A percentile compares a stretch with the other conserved stretches of the same genome.
Evolutionary conservation across 2,113 vertebrate species (phyloP).

Genomic region (Osmerus eperlanus): DNA sequence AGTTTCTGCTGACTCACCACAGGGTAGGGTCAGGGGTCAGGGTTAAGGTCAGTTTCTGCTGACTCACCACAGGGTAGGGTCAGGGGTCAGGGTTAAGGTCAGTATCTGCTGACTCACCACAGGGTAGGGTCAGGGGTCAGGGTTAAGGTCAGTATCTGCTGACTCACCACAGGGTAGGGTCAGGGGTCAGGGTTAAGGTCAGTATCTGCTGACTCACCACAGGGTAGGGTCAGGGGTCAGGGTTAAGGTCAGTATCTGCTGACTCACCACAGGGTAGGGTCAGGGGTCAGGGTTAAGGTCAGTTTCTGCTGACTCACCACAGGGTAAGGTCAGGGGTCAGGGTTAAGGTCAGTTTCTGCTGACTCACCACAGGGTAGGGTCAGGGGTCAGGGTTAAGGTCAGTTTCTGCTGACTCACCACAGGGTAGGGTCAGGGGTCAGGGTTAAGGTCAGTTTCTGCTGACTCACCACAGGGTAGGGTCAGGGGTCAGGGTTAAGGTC

Average conservation of each 20-base stretch:
- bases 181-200: background rate
- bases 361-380: constrained; percentile 89
- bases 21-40: constrained; percentile 72
- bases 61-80: constrained; percentile 89
- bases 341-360: background rate
- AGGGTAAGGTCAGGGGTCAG: constrained; percentile 66
- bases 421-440: constrained; percentile 72
- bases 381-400: background rate
- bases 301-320: constrained; percentile 76
- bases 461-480: constrained; percentile 89
- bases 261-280: constrained; percentile 89
- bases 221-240: constrained; percentile 72
- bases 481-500: background rate
- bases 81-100: background rate
- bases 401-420: constrained; percentile 76
- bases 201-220: constrained; percentile 77
- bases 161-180: constrained; percentile 89
- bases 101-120: constrained; percentile 77
- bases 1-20: constrained; percentile 76
- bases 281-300: background rate
- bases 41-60: background rate
- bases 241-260: background rate
- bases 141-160: background rate
- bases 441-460: background rate
- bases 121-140: constrained; percentile 72